phyloP scores from a whole-genome alignment of 2,797 vertebrate species.

The Myripristis jacobus region DNA sequence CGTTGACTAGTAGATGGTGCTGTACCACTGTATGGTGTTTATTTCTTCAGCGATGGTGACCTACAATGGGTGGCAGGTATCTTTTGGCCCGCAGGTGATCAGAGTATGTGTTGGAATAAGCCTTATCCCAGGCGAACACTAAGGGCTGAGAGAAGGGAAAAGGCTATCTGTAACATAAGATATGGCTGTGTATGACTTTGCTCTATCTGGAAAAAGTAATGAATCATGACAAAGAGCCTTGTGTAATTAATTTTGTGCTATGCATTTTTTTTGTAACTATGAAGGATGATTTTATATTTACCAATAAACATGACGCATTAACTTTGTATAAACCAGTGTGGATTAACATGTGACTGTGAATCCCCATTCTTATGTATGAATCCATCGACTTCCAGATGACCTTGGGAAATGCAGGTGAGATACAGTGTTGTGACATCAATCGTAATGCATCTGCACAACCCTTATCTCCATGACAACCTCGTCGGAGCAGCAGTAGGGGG shows the following conservation, averaged over 20 bases:
- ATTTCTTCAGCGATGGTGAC: not conserved
- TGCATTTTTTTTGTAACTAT: not conserved
- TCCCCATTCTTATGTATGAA: no score
- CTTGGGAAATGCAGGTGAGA: no score
- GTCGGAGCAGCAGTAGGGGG: no score
- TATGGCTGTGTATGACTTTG: not conserved
- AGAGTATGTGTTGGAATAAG: not conserved
- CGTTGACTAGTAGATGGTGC: slow-evolving; percentile 1
- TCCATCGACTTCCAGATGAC: no score
- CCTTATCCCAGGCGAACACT: no score
- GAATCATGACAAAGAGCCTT: not conserved
- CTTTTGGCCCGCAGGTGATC: not conserved
- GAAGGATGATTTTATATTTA: not conserved
- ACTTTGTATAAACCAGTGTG: not conserved
- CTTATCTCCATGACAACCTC: no score
- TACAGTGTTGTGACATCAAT: no score
- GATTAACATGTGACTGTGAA: no score
- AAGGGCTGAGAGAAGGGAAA: no score
- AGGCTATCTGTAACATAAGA: no score
- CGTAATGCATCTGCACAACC: no score
- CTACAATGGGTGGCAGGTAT: no score
- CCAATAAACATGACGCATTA: slow-evolving; percentile 10
- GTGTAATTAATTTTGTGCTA: not conserved
- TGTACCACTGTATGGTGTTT: not conserved
- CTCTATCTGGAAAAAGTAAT: not conserved